phyloP scores from a whole-genome alignment of 2,113 vertebrate genomes.

The Psittacara wagleri region DNA sequence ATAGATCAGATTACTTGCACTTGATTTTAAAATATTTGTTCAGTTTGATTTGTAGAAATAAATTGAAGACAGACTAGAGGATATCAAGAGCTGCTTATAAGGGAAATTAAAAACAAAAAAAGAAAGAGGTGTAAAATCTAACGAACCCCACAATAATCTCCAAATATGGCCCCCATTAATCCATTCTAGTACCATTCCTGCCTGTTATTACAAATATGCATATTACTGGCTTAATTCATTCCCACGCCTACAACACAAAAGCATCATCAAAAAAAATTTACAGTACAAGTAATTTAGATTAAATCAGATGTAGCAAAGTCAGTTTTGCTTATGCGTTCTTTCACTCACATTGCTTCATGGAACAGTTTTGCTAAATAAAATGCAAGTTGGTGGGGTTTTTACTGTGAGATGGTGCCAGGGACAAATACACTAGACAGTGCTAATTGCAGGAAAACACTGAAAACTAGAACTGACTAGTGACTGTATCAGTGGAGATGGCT shows the following conservation, averaged over 20 bases:
- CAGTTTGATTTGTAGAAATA: background rate
- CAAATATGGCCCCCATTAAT: background rate
- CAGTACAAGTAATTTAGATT: background rate
- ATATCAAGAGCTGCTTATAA: background rate
- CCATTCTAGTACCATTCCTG: background rate
- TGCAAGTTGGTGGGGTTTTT: background rate
- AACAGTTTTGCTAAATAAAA: background rate
- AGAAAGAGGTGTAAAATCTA: background rate
- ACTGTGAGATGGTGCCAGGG: background rate
- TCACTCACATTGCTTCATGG: background rate
- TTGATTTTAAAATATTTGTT: background rate
- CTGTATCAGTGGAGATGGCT: background rate
- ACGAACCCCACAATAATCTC: rapidly evolving
- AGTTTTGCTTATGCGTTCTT: background rate
- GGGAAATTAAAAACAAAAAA: background rate
- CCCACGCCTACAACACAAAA: background rate
- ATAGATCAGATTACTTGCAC: background rate
- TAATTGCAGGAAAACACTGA: background rate
- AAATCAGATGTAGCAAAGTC: background rate
- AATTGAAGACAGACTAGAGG: background rate
- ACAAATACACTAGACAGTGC: background rate
- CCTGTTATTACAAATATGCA: background rate
- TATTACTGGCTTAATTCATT: background rate
- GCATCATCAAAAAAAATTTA: background rate
- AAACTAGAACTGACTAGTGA: background rate